Evolutionary conservation across 2,797 vertebrate species (phyloP), one percentile per base, ranked within the genome.

Genomic region (Myripristis murdjan): DNA sequence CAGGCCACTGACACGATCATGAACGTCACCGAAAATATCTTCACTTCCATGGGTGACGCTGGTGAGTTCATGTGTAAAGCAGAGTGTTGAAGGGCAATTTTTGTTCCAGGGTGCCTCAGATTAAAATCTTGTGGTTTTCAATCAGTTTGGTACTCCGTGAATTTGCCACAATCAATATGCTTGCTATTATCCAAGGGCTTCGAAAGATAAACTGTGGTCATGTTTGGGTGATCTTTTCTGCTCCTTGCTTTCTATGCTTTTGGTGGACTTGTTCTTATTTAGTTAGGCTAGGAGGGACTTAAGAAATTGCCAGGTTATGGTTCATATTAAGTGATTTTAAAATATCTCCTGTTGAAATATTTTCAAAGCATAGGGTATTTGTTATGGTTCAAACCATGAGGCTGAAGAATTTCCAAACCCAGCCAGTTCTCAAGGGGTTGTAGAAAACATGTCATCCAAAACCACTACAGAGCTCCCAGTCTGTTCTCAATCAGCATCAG

Each of bases 1-100:
- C 98, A 99, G 90, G 98, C 98, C 81, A 99, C 98, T 0, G 98
- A 99, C 87, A 99, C 98, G 3, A 99, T 99, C 91, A 99, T 99
- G 98, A 99, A 97, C 0, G 98, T 99, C 90, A 99, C 98, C 0
- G 98, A 99, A 84, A 99, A 97, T 89, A 99, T 99, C 94, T 99
- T 99, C 93, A 98, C 97, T 43, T 99, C 98, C 12, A 99, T 99
- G 98, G 98, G 98, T 0, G 98, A 99, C 24, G 98, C 98, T 14
- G 98, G 98, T 99, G 80, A 96, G 97, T 79, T 12, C 1, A n/a
- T n/a, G 28, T 18, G 23, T 14, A 35, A 16, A 18, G 26, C 20
- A 20, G 12, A 15, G 1, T 1, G 3, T 8, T 15, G 10, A 9
- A 22, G 11, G 37, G 41, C 0, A 18, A 3, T 52, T 26, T 10